Conservation (phyloP, 1,140 invertebrate genomes). For the Agrypnia vestita region DNA sequence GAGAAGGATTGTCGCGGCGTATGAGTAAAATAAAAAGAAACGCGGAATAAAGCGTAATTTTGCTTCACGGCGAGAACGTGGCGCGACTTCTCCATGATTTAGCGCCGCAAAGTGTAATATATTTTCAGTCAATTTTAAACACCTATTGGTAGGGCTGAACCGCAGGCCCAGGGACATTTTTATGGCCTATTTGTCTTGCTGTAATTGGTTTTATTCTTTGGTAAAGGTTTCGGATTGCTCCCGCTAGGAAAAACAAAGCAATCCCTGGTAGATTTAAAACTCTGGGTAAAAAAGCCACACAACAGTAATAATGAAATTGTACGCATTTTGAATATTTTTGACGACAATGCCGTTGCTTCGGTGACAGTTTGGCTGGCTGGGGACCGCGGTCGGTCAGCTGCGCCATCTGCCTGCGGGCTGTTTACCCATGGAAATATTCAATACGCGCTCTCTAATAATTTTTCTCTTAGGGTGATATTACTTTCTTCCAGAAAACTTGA, state of each 20-base stretch:
- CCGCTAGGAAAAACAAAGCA: too few relatives aligned
- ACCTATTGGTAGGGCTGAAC: neutral
- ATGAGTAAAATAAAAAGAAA: too few relatives aligned
- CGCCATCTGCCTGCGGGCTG: neutral
- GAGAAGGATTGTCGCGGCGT: too few relatives aligned
- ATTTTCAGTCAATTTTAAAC: constrained; percentile 10
- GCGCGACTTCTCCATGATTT: neutral
- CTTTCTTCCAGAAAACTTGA: constrained; percentile 5
- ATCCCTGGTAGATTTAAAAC: too few relatives aligned
- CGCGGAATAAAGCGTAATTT: too few relatives aligned
- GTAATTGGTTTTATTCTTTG: constrained; percentile 1
- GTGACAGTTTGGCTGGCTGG: neutral
- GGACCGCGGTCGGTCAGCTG: neutral
- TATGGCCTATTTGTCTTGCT: neutral
- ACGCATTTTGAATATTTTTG: too few relatives aligned
- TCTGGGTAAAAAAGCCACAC: too few relatives aligned
- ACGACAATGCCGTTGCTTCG: too few relatives aligned
- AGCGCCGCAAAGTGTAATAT: neutral
- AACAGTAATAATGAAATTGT: too few relatives aligned
- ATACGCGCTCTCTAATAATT: neutral
- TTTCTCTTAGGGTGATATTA: constrained; percentile 15
- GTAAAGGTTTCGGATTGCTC: too few relatives aligned
- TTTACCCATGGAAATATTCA: neutral
- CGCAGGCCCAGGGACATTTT: neutral
- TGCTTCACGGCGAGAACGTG: too few relatives aligned